Evolutionary conservation across 2,888 invertebrate species (phyloP).

Genomic region (Troilus luridus): DNA sequence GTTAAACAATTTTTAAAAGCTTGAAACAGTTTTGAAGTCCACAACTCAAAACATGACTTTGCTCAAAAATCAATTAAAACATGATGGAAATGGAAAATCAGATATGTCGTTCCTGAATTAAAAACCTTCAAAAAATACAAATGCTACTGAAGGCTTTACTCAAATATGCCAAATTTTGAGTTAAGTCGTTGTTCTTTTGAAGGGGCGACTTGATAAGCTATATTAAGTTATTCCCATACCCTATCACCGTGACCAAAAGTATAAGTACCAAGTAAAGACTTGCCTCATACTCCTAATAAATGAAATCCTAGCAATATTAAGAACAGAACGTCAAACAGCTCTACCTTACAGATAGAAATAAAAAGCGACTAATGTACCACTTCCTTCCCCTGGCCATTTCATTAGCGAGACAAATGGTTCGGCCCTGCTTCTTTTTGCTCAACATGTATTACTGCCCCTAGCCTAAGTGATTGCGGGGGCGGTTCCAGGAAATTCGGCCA

Average conservation of each 20-base stretch:
- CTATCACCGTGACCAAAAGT: neutral
- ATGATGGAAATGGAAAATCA: too few relatives aligned
- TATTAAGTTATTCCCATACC: neutral
- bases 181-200: too few relatives aligned
- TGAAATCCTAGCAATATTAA: neutral
- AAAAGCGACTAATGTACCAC: neutral
- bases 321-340: neutral
- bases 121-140: too few relatives aligned
- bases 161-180: too few relatives aligned
- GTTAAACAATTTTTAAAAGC: too few relatives aligned
- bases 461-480: conserved; percentile 11
- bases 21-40: too few relatives aligned
- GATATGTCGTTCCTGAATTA: too few relatives aligned
- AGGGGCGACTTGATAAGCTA: too few relatives aligned
- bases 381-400: neutral
- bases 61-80: too few relatives aligned
- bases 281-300: neutral
- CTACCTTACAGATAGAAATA: neutral
- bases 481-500: neutral
- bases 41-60: too few relatives aligned
- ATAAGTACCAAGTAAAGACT: neutral
- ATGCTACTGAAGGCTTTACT: too few relatives aligned
- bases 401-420: conserved; percentile 33
- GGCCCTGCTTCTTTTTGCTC: conserved; percentile 10
- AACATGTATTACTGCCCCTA: neutral